Conservation (phyloP, 1,140 invertebrate species). For the Habropoda laboriosa region DNA sequence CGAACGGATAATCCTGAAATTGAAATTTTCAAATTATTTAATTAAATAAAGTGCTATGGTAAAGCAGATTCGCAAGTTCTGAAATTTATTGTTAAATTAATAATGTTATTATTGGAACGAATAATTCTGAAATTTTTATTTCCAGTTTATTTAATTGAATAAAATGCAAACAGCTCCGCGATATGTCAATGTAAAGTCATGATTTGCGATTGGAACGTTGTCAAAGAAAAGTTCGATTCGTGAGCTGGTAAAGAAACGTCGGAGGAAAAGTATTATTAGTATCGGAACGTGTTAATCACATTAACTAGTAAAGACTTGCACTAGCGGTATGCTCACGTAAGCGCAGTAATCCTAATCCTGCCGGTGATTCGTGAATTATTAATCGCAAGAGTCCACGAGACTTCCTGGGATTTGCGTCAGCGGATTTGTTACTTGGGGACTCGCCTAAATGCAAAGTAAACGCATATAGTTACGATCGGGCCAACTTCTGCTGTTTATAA, state of each 20-base stretch:
- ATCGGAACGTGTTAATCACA: constrained; percentile 28
- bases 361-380: constrained; percentile 54
- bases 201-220: not conserved
- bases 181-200: no score
- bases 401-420: constrained; percentile 30
- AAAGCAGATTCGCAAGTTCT: no score
- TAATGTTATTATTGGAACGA: no score
- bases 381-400: constrained; percentile 32
- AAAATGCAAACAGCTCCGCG: no score
- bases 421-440: constrained; percentile 11
- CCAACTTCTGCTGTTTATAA: constrained; percentile 8
- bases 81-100: no score
- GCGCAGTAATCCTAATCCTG: constrained; percentile 45
- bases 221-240: not conserved
- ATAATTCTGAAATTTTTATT: no score
- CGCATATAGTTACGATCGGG: not conserved
- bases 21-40: no score
- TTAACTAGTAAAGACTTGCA: constrained; percentile 24
- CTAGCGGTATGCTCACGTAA: constrained; percentile 31
- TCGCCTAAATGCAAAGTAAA: not conserved
- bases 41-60: no score
- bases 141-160: no score
- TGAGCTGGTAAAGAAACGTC: not conserved
- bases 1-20: no score
- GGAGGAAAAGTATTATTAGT: constrained; percentile 1